Conservation (phyloP, 2,888 invertebrate genomes). For the Hypomecis atomaria region DNA sequence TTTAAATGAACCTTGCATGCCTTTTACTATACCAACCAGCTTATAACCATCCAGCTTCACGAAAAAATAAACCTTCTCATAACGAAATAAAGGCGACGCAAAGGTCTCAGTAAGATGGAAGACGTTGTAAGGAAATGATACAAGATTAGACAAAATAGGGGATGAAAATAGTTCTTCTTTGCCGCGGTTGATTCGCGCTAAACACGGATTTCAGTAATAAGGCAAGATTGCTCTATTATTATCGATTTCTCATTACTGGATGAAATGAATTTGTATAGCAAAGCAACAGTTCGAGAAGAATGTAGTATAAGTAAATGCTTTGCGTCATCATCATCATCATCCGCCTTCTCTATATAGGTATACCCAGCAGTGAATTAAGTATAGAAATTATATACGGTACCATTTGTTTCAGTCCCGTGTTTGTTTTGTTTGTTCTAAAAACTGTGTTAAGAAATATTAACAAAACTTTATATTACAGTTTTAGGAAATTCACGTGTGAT, state of each 20-base stretch:
- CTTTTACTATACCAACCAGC: slow-evolving; percentile 20
- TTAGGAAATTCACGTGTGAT: too few relatives aligned
- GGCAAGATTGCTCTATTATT: slow-evolving; percentile 4
- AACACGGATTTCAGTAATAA: slow-evolving; percentile 4
- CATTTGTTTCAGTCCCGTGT: too few relatives aligned
- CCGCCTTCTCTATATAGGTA: too few relatives aligned
- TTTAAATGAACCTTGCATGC: slow-evolving; percentile 38
- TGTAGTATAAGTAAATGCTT: too few relatives aligned
- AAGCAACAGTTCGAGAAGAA: too few relatives aligned
- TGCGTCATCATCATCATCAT: too few relatives aligned
- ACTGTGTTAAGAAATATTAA: too few relatives aligned
- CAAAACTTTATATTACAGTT: too few relatives aligned
- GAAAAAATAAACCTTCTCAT: slow-evolving; percentile 8
- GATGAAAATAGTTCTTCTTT: slow-evolving; percentile 14
- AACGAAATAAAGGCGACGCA: background rate
- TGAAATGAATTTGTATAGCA: background rate
- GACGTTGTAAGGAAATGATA: slow-evolving; percentile 16
- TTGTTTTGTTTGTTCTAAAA: too few relatives aligned
- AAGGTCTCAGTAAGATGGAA: background rate
- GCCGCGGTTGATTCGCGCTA: slow-evolving; percentile 2
- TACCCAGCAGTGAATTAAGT: too few relatives aligned
- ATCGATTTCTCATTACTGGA: slow-evolving; percentile 10
- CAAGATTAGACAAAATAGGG: slow-evolving; percentile 18
- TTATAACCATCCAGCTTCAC: background rate
- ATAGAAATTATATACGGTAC: too few relatives aligned